Evolutionary conservation across 2,797 vertebrate species (phyloP), one percentile per base, ranked within the genome.

Genomic region (Pempheris klunzingeri): DNA sequence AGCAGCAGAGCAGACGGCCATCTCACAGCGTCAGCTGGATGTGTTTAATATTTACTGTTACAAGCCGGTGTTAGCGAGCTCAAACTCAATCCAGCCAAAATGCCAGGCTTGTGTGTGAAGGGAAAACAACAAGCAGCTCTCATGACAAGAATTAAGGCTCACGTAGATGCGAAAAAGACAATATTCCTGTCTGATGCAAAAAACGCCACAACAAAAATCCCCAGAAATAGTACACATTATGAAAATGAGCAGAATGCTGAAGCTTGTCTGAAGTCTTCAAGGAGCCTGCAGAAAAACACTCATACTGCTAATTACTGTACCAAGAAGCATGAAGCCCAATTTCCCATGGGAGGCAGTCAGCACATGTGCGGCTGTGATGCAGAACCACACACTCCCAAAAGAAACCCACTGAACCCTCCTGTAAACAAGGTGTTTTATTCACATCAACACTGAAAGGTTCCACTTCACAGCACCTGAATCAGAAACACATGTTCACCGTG

Each of bases 11-110:
- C 65, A 74, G 65, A 83, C 55, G n/a, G 79, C 72, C 74, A 75
- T 81, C 83, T 66, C 75, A 53, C 69, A 60, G 72, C 55, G 50
- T 83, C 89, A 90, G 90, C 91, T 88, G 88, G 76, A 86, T 85
- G 83, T 81, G 83, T 90, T 92, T 85, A 87, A 87, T 80, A 86
- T 90, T 88, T 88, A 84, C 86, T 79, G 83, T 52, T 80, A 59
- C 72, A 82, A 83, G 77, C 78, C 66, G n/a, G 75, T 38, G 70
- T 80, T 62, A 66, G 75, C 71, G 17, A 57, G 71, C 83, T 73
- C 58, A 44, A 28, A 74, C 62, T 67, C 78, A 62, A 64, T 64
- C 67, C 70, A 66, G 79, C 64, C 65, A 36, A 77, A 83, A 85
- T 83, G 74, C 76, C 81, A 78, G 69, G 70, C 50, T 41, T 47